phyloP scores from a whole-genome alignment of 92 coral and sea anemone genomes.

The Nematostella vectensis region DNA sequence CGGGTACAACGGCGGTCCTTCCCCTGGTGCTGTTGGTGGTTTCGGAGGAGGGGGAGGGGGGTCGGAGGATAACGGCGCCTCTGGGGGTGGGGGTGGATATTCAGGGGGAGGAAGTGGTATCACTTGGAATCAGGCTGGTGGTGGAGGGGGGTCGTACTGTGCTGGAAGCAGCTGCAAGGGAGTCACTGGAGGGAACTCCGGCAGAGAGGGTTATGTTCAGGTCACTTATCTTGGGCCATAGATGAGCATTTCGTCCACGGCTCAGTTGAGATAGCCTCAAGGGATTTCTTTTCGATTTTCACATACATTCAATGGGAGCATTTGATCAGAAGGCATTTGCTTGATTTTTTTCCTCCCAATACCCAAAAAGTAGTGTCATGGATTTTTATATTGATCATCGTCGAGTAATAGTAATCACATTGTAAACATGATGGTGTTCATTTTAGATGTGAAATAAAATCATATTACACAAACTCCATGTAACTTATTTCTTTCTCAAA shows the following conservation, averaged over 20 bases:
- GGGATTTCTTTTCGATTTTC: too few species aligned
- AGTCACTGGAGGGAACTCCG: constrained; percentile 35
- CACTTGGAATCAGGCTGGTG: constrained; percentile 42
- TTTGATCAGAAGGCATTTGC: too few species aligned
- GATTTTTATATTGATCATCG: too few species aligned
- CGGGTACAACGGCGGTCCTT: constrained; percentile 60
- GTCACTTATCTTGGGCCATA: constrained; percentile 3
- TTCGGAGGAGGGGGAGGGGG: constrained; percentile 77
- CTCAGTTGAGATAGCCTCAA: too few species aligned
- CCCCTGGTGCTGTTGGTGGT: constrained; percentile 76
- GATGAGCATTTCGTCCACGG: neutral
- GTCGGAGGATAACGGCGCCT: constrained; percentile 57
- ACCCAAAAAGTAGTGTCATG: too few species aligned
- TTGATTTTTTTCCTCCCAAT: too few species aligned
- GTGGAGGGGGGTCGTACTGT: constrained; percentile 63
- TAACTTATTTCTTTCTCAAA: too few species aligned
- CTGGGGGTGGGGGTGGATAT: constrained; percentile 68
- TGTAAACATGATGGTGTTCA: too few species aligned
- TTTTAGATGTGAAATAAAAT: too few species aligned
- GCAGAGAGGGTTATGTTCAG: constrained; percentile 35
- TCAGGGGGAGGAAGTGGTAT: constrained; percentile 74
- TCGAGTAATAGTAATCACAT: too few species aligned
- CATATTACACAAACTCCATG: too few species aligned
- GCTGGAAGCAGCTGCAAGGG: constrained; percentile 31
- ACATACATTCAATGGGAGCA: too few species aligned